phyloP scores from a whole-genome alignment of 2,113 vertebrate genomes.

The Sminthopsis crassicaudata region DNA sequence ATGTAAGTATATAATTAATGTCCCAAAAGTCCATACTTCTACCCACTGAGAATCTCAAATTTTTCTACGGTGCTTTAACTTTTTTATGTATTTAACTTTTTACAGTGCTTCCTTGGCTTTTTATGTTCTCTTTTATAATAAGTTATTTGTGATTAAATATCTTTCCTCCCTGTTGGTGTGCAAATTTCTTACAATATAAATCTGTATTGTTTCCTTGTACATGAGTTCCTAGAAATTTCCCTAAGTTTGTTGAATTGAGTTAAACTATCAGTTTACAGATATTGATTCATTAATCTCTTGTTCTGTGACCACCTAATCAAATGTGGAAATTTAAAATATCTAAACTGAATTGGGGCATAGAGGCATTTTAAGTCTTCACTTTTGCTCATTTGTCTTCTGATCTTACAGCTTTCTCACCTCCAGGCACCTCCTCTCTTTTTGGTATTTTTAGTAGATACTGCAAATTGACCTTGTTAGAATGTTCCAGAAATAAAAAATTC shows the following conservation, averaged over 20 bases:
- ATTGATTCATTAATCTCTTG: neutral
- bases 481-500: neutral
- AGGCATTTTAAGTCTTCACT: slow-evolving; percentile 14
- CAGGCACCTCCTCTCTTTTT: slow-evolving; percentile 9
- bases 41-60: neutral
- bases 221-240: neutral
- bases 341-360: slow-evolving; percentile 1
- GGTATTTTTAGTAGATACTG: neutral
- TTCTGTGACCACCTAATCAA: neutral
- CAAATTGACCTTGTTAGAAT: slow-evolving; percentile 5
- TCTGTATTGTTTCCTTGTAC: neutral
- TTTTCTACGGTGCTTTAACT: neutral
- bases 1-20: neutral
- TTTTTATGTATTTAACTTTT: too few species aligned
- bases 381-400: slow-evolving; percentile 17
- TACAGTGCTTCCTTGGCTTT: neutral
- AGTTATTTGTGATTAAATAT: neutral
- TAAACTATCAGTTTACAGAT: neutral
- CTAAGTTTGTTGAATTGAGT: neutral
- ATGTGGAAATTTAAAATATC: slow-evolving; percentile 14
- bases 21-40: neutral
- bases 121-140: neutral
- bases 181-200: neutral
- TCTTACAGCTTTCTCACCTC: neutral
- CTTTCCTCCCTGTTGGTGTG: neutral